phyloP scores from a whole-genome alignment of 2,113 vertebrate genomes.

The Cranoglanis bouderius region DNA sequence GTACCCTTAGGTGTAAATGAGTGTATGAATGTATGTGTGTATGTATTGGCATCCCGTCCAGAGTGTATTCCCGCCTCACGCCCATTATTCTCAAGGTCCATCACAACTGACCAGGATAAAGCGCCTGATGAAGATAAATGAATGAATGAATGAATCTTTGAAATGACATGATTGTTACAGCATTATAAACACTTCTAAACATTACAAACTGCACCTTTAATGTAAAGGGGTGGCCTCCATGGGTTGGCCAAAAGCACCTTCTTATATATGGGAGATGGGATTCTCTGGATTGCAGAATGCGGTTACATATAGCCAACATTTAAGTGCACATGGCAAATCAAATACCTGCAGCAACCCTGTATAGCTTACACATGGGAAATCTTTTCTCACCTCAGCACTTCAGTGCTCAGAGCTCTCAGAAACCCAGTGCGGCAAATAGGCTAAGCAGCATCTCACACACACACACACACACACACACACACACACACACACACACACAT shows the following conservation, averaged over 20 bases:
- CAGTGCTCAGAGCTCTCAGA: neutral
- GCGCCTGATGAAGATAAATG: neutral
- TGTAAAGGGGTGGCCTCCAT: neutral
- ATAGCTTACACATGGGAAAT: slow-evolving; percentile 4
- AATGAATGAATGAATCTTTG: neutral
- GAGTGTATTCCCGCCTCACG: neutral
- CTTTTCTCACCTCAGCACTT: slow-evolving; percentile 9
- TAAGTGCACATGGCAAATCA: neutral
- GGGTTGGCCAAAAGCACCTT: neutral
- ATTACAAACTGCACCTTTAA: neutral
- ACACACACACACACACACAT: neutral
- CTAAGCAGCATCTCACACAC: neutral
- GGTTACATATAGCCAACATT: neutral
- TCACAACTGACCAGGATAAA: neutral
- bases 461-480: neutral
- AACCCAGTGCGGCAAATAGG: neutral
- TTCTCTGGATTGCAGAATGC: neutral
- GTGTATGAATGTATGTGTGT: neutral
- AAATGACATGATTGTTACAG: neutral
- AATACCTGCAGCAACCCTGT: neutral
- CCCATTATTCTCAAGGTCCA: neutral
- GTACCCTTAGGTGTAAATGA: neutral
- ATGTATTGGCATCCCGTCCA: neutral
- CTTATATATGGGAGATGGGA: neutral
- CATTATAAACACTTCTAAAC: neutral